Evolutionary conservation across 2,888 invertebrate genomes (phyloP).

Genomic region (Choreutis nemorana): DNA sequence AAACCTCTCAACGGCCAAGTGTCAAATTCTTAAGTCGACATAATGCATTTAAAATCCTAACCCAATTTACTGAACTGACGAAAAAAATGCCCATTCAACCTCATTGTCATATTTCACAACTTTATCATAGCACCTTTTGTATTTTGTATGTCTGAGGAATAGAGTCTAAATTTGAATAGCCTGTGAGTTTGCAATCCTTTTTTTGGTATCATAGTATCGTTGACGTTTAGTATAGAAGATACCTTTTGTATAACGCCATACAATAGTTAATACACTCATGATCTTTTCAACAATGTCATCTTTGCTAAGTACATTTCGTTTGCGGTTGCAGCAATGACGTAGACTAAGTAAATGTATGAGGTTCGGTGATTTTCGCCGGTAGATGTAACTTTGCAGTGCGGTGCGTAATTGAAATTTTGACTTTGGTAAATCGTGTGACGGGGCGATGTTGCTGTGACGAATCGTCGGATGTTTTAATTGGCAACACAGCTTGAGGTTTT

Average conservation of each 20-base stretch:
- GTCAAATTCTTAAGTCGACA: slow-evolving; percentile 30
- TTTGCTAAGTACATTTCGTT: slow-evolving; percentile 47
- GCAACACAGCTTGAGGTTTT: slow-evolving; percentile 32
- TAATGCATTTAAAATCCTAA: slow-evolving; percentile 42
- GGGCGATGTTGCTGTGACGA: slow-evolving; percentile 39
- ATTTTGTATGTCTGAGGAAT: slow-evolving; percentile 9
- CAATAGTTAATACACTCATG: slow-evolving; percentile 61
- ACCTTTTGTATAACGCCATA: slow-evolving; percentile 31
- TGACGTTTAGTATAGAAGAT: slow-evolving; percentile 42
- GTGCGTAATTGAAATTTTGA: slow-evolving; percentile 59
- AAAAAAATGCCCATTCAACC: slow-evolving; percentile 21
- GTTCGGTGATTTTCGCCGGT: slow-evolving; percentile 10
- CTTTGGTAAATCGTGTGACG: slow-evolving; percentile 58
- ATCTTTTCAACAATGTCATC: slow-evolving; percentile 59
- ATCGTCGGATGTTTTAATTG: slow-evolving; percentile 33
- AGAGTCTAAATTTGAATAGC: slow-evolving; percentile 14
- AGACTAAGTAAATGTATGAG: slow-evolving; percentile 5
- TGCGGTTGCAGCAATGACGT: neutral
- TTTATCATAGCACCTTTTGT: neutral
- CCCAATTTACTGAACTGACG: slow-evolving; percentile 40
- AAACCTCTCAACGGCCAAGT: slow-evolving; percentile 20
- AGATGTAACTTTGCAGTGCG: slow-evolving; percentile 11
- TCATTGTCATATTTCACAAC: slow-evolving; percentile 13
- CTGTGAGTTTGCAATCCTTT: slow-evolving; percentile 1
- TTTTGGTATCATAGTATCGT: slow-evolving; percentile 22